A percentile compares a stretch with the other conserved stretches of the same genome.
Evolutionary conservation across 2,888 invertebrate species (phyloP).

Genomic region (Harpagoxenus sublaevis): DNA sequence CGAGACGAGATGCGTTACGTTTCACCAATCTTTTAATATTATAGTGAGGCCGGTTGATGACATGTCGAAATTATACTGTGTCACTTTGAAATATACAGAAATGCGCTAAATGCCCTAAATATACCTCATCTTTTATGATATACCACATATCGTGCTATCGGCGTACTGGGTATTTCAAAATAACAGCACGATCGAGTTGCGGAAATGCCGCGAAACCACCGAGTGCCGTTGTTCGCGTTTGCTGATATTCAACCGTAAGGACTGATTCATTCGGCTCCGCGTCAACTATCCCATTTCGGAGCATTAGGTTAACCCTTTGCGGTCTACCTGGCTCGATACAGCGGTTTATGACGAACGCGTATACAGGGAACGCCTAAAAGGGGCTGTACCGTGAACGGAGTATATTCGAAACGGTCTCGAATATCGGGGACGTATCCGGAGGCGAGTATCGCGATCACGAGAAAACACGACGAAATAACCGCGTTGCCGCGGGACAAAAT

Average conservation of each 20-base stretch:
- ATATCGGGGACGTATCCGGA: not conserved
- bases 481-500: slow-evolving; percentile 22
- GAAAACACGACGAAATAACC: not conserved
- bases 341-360: slow-evolving; percentile 19
- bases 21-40: not conserved
- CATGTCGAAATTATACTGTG: not conserved
- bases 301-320: slow-evolving; percentile 38
- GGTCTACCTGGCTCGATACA: slow-evolving; percentile 14
- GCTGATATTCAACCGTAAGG: slow-evolving; percentile 64
- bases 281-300: slow-evolving; percentile 29
- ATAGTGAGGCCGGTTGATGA: not conserved
- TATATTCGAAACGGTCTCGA: not conserved
- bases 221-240: slow-evolving; percentile 65
- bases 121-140: not conserved
- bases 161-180: slow-evolving; percentile 56
- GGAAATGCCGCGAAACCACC: slow-evolving; percentile 61
- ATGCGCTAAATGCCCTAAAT: not conserved
- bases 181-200: slow-evolving; percentile 62
- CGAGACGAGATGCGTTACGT: not conserved
- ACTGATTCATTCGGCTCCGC: slow-evolving; percentile 24
- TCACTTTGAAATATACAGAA: not conserved
- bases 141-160: not conserved
- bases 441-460: not conserved
- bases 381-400: not conserved
- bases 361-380: not conserved